Evolutionary conservation across 2,797 vertebrate genomes (phyloP).

Genomic region (Platyrinchus mystaceus): DNA sequence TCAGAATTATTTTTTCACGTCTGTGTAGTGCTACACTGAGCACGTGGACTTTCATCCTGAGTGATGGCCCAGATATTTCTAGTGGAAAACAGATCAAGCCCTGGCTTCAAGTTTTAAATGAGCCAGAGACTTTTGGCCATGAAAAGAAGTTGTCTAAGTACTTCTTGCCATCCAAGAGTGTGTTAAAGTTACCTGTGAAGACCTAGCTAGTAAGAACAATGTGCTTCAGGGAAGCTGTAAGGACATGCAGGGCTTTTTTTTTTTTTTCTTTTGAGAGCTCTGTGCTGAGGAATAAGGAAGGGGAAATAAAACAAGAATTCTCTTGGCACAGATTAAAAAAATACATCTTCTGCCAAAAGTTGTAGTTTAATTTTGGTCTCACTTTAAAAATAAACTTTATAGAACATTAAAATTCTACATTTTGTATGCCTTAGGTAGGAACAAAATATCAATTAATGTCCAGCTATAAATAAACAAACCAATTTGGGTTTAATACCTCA

Average conservation of each 20-base stretch:
- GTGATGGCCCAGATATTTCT: not conserved
- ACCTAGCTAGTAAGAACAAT: not conserved
- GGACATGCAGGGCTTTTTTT: not conserved
- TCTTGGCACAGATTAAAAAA: not conserved
- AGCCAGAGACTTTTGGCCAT: not conserved
- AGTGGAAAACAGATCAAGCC: not conserved
- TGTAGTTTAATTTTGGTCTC: not conserved
- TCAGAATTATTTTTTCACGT: not conserved
- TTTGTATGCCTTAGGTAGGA: not conserved
- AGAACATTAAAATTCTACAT: not conserved
- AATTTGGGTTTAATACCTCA: not conserved
- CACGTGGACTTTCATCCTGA: not conserved
- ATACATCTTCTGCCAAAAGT: not conserved
- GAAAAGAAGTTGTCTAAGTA: not conserved
- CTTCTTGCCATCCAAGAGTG: not conserved
- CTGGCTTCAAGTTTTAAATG: not conserved
- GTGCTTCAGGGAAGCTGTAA: not conserved
- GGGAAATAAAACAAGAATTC: not conserved
- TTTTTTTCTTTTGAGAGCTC: not conserved
- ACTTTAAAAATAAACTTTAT: constrained; percentile 32
- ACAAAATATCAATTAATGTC: not conserved
- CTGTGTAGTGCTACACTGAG: rapidly evolving
- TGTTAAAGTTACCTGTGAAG: not conserved
- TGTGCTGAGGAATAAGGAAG: not conserved
- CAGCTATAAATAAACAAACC: not conserved